Base-by-base conservation (phyloP, 2,888 invertebrate species). In the Axea sp. region DNA sequence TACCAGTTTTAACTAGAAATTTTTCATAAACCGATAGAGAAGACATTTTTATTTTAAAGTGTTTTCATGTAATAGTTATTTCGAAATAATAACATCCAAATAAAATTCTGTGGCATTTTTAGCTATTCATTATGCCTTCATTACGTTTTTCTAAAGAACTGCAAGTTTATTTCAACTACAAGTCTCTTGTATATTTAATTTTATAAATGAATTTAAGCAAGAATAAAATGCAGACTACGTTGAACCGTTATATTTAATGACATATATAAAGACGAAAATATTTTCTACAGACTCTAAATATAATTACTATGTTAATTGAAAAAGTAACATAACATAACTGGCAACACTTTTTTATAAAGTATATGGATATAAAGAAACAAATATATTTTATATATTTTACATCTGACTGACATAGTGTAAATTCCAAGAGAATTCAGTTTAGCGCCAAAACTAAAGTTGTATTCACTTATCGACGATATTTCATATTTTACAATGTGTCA, bases 351-450 rank as follows among this genome's bases (percentile, higher is more conserved):
- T 62, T 51, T 26, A 62, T 62, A 51, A 49, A 41, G 28, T 41
- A 51, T 62, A 62, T 51, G 41, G 14, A 51, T 24, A 64, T 39
- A 62, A 62, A 47, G 60, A 62, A 39, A 62, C 15, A 51, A 51
- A 64, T 64, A 64, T 64, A 53, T 64, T 64, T 64, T 64, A 51
- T 64, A 64, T 64, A 64, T 64, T 64, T 64, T 39, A n/a, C n/a
- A n/a, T n/a, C n/a, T n/a, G n/a, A n/a, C n/a, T n/a, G n/a, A n/a
- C n/a, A n/a, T n/a, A n/a, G n/a, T n/a, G n/a, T n/a, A n/a, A n/a
- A n/a, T n/a, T n/a, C n/a, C n/a, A n/a, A n/a, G n/a, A n/a, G n/a
- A n/a, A n/a, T n/a, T n/a, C n/a, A n/a, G n/a, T n/a, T n/a, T n/a
- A n/a, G n/a, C n/a, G n/a, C n/a, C n/a, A n/a, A n/a, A n/a, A n/a